Base-by-base conservation (phyloP, 2,797 vertebrate species). In the Coilia nasus region DNA sequence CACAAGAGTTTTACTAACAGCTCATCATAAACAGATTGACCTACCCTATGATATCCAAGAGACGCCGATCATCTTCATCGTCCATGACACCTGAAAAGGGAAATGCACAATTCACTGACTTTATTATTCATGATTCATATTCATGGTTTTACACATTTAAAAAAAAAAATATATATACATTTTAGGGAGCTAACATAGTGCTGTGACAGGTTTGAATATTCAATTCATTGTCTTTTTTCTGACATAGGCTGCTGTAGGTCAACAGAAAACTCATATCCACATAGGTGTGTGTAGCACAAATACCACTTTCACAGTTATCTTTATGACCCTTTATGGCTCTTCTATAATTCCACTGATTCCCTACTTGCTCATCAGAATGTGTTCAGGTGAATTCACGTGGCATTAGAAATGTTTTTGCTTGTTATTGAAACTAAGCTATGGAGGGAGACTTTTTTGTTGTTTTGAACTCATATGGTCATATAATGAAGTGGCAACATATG, bases 41-140 rank as follows among this genome's bases (percentile, higher is more conserved):
- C 98, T 96, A 99, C 98, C 98, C 98, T 94, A 99, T 99, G 95
- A 99, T 97, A 97, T 99, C 98, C 95, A 99, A 97, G 97, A 99
- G 97, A 97, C 96, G 98, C 94, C 97, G 97, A 94, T 99, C 98
- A 90, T 99, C 98, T 84, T 99, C 98, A 98, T 99, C 98, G 96
- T 99, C 98, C 98, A 99, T 99, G 97, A 98, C 98, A 99, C 97
- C 98, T 99, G 91, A 44, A 88, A 82, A 93, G 31, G 31, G 31
- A 35, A 75, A 35, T 75, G 25, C 12, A 67, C 62, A 75, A 47
- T 47, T 47, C 46, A 47, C 46, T 47, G 46, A 47, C 46, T 47
- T 47, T 47, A 11, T 64, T 59, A 59, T 56, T 0, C 57, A 21
- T 21, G 17, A 59, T 17, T 19, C 17, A 21, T 59, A 0, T 59